Evolutionary conservation across 2,113 vertebrate species (phyloP).

Genomic region (Arenaria interpres): DNA sequence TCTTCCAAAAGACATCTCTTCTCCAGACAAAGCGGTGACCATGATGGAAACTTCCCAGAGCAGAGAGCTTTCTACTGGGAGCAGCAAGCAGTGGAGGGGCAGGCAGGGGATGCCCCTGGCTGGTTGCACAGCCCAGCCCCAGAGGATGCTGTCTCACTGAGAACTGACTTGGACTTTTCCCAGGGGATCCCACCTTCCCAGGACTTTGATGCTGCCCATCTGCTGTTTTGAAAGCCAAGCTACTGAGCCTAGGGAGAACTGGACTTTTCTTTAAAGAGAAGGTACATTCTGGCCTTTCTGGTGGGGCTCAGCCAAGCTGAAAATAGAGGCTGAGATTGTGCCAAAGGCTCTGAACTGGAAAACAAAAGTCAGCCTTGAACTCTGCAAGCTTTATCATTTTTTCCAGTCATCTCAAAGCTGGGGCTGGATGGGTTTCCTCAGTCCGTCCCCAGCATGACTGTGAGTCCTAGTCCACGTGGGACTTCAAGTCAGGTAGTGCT

Average conservation of each 20-base stretch:
- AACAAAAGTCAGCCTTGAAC: not conserved
- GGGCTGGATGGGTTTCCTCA: not conserved
- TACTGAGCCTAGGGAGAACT: not conserved
- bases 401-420: not conserved
- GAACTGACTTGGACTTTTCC: not conserved
- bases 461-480: not conserved
- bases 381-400: not conserved
- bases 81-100: not conserved
- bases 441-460: not conserved
- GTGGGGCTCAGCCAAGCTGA: not conserved
- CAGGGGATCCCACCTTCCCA: not conserved
- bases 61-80: not conserved
- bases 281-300: not conserved
- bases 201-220: not conserved
- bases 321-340: not conserved
- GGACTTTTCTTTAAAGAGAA: not conserved
- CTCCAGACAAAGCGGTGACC: not conserved
- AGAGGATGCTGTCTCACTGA: accelerated
- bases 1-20: not conserved
- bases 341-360: not conserved
- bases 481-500: not conserved
- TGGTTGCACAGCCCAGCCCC: not conserved
- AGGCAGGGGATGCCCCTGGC: not conserved
- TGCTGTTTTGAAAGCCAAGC: not conserved
- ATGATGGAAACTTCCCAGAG: too few species aligned